These are phyloP conservation scores for Neosalanx taihuensis DNA, from an alignment of 2,797 vertebrate genomes.

Conservation along the genomic window DNA sequence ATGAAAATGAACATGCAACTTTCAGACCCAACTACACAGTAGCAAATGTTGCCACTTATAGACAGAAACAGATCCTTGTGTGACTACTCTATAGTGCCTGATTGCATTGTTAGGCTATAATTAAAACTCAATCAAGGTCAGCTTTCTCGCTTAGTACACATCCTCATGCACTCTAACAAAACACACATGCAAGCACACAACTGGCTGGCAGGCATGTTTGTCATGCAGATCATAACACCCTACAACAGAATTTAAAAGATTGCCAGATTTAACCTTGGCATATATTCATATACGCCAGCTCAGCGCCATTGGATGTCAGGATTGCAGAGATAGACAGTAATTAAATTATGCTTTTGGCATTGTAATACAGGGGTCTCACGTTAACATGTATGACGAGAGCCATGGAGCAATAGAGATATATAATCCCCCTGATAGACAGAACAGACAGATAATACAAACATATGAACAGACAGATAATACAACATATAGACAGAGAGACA, in stretches of 20 bases:
- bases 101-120: slow-evolving; percentile 24
- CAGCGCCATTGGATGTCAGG: background rate
- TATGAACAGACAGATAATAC: too few relatives aligned
- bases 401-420: too few relatives aligned
- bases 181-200: background rate
- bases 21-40: slow-evolving; percentile 15
- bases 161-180: background rate
- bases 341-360: background rate
- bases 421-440: too few relatives aligned
- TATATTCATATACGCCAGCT: background rate
- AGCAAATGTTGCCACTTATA: slow-evolving; percentile 30
- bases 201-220: background rate
- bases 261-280: background rate
- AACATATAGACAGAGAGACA: too few relatives aligned
- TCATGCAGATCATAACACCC: too few relatives aligned
- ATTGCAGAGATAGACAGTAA: background rate
- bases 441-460: too few relatives aligned
- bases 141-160: background rate
- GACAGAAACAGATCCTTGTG: background rate
- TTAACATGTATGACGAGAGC: background rate
- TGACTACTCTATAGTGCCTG: slow-evolving; percentile 4
- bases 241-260: background rate
- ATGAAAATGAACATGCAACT: too few relatives aligned
- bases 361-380: background rate
- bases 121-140: slow-evolving; percentile 4